Conservation (phyloP, 2,888 invertebrate species). For the Disparrhopalites patrizii region DNA sequence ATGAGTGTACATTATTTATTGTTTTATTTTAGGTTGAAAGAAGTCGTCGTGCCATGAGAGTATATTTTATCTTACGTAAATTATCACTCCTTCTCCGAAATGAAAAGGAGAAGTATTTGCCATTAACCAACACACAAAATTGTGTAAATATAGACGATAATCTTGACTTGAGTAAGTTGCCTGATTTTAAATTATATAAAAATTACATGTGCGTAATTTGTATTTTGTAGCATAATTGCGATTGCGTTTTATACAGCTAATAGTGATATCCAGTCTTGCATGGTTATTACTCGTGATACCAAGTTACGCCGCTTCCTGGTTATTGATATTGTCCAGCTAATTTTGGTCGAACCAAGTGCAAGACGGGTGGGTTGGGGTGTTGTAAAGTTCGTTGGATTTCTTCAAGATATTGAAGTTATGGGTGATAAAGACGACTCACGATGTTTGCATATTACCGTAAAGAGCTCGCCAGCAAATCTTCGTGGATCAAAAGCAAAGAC, state of each 20-base stretch:
- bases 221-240: too few relatives aligned
- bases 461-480: slow-evolving; percentile 62
- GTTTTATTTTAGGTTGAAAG: slow-evolving; percentile 65
- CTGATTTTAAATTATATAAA: too few relatives aligned
- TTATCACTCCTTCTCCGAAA: slow-evolving; percentile 73
- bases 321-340: slow-evolving; percentile 90
- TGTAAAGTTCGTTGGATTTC: slow-evolving; percentile 89
- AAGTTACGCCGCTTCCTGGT: slow-evolving; percentile 92
- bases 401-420: slow-evolving; percentile 86
- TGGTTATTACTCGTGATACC: slow-evolving; percentile 82
- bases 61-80: slow-evolving; percentile 82
- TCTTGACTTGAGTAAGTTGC: slow-evolving; percentile 82
- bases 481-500: slow-evolving; percentile 55
- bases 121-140: slow-evolving; percentile 79
- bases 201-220: background rate
- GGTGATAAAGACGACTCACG: slow-evolving; percentile 96
- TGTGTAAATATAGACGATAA: slow-evolving; percentile 91
- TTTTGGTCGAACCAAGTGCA: slow-evolving; percentile 94
- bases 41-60: slow-evolving; percentile 82
- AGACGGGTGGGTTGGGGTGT: slow-evolving; percentile 95
- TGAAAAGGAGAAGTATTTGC: slow-evolving; percentile 80
- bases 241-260: slow-evolving; percentile 65
- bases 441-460: slow-evolving; percentile 88
- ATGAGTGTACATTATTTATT: background rate
- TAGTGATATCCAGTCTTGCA: slow-evolving; percentile 94